Evolutionary conservation across 2,888 invertebrate genomes (phyloP), one percentile per base, ranked within the genome.

Genomic region (Sepioteuthis lessoniana): DNA sequence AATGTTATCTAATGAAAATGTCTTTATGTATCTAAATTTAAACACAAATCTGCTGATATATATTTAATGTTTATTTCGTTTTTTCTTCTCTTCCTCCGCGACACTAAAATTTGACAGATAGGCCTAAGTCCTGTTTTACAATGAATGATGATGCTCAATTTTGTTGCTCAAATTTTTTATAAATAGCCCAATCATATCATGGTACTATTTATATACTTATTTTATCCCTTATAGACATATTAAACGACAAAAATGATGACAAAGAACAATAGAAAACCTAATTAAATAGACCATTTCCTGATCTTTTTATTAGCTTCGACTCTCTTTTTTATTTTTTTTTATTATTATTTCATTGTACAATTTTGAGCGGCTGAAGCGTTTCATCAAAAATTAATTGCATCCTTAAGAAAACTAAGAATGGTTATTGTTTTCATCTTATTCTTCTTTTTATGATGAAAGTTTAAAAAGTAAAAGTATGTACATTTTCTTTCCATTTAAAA

Each of bases 81-180:
- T 21, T 25, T 55, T 55, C 25, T 76, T 76, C 76, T 76, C 19
- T 76, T 76, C 76, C 55, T 76, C n/a, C n/a, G 16, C 76, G n/a
- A 76, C 76, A 76, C 76, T 35, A 76, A 76, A n/a, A 76, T 76
- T 76, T 76, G 76, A 76, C 76, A 76, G 76, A 76, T 76, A 76
- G 13, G n/a, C n/a, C n/a, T n/a, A 76, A 55, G 1, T n/a, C n/a
- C 76, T 76, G n/a, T n/a, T 76, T 35, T n/a, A 35, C 76, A n/a
- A 76, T n/a, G 76, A 76, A 76, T 19, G 76, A 60, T 31, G 60
- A 76, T 76, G 31, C 31, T 76, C 10, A n/a, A 13, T 76, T 50
- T 76, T n/a, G 19, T 76, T 76, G n/a, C 76, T 76, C 76, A n/a
- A n/a, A n/a, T n/a, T 76, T 76, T 76, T 76, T n/a, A n/a, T 76